Conservation (phyloP, 2,888 invertebrate species). For the Luffia ferchaultella region DNA sequence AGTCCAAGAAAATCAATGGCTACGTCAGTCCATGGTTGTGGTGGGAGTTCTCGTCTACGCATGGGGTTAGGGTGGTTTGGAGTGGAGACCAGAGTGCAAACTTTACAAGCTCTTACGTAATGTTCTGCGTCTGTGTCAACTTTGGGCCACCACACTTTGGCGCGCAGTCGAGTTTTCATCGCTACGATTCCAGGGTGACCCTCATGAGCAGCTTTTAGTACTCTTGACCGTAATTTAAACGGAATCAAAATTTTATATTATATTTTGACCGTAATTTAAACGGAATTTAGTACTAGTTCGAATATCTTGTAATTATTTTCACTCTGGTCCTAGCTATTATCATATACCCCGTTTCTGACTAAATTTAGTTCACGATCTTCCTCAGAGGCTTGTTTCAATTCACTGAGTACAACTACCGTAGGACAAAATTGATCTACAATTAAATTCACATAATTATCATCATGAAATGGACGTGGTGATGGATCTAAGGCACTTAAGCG, state of each 20-base stretch:
- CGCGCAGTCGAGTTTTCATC: constrained; percentile 15
- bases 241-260: neutral
- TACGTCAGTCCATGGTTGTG: constrained; percentile 3
- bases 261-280: neutral
- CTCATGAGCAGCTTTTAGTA: constrained; percentile 13
- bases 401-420: neutral
- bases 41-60: constrained; percentile 3
- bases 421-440: neutral
- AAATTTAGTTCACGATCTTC: constrained; percentile 1
- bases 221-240: neutral
- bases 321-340: neutral
- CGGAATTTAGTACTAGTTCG: neutral
- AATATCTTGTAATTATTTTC: neutral
- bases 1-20: constrained; percentile 9
- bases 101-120: constrained; percentile 12
- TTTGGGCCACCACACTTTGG: constrained; percentile 19
- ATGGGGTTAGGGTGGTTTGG: constrained; percentile 10
- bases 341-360: neutral
- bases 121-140: constrained; percentile 15
- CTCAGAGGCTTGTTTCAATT: neutral
- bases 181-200: constrained; percentile 15
- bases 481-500: neutral
- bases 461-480: neutral
- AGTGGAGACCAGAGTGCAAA: constrained; percentile 14
- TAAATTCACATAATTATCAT: neutral